Conservation (phyloP, 2,113 vertebrate genomes). For the Halcyon malimbica region DNA sequence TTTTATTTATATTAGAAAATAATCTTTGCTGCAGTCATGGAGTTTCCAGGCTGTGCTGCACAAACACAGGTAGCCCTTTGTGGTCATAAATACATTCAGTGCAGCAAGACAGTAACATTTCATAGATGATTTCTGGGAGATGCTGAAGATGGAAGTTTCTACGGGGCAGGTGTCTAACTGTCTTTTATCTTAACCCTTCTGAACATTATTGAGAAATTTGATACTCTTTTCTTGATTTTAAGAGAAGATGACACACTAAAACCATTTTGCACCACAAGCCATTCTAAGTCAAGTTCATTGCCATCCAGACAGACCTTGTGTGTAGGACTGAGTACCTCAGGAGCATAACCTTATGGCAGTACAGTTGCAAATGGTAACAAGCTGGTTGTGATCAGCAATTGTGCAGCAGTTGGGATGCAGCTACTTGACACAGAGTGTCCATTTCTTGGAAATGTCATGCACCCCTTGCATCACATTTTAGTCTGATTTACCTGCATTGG, state of each 20-base stretch:
- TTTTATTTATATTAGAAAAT: slow-evolving; percentile 23
- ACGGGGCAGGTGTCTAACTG: not conserved
- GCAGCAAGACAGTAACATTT: not conserved
- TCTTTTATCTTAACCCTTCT: not conserved
- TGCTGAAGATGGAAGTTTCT: not conserved
- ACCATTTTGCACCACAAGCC: not conserved
- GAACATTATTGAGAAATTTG: not conserved
- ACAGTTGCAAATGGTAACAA: not conserved
- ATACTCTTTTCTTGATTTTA: not conserved
- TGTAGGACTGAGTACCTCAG: not conserved
- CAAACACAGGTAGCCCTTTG: not conserved
- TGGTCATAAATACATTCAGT: not conserved
- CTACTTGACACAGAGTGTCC: not conserved
- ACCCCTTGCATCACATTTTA: not conserved
- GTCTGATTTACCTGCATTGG: not conserved
- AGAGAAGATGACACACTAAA: not conserved
- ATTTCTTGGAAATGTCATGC: not conserved
- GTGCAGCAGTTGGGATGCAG: not conserved
- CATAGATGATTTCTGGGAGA: not conserved
- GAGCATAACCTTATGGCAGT: rapidly evolving
- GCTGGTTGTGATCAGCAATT: not conserved
- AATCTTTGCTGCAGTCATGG: not conserved
- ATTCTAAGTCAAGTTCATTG: not conserved
- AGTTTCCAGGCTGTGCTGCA: not conserved
- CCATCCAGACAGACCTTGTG: not conserved